Conservation (phyloP, 2,888 invertebrate species). For the Ennomos erosarius region DNA sequence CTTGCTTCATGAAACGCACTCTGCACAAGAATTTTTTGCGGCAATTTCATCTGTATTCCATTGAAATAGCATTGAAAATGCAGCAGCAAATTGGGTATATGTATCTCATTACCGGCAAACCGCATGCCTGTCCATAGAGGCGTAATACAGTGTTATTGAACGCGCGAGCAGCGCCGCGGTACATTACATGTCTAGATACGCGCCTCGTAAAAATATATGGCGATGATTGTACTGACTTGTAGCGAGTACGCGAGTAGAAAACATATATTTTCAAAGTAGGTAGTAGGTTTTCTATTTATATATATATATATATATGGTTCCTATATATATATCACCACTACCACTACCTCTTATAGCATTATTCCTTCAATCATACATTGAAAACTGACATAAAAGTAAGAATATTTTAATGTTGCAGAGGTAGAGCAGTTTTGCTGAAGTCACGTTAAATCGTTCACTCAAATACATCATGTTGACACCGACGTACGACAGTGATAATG, state of each 20-base stretch:
- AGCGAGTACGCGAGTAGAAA: background rate
- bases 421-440: too few relatives aligned
- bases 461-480: too few relatives aligned
- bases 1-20: background rate
- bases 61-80: background rate
- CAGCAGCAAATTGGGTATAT: background rate
- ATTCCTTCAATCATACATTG: too few relatives aligned
- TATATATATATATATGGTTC: too few relatives aligned
- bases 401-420: too few relatives aligned
- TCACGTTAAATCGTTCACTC: too few relatives aligned
- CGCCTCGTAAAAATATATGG: slow-evolving; percentile 15
- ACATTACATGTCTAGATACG: slow-evolving; percentile 1
- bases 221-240: slow-evolving; percentile 1
- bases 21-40: background rate
- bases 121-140: slow-evolving; percentile 20
- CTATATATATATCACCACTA: too few relatives aligned
- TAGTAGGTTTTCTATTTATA: too few relatives aligned
- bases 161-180: slow-evolving; percentile 7
- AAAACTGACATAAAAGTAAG: too few relatives aligned
- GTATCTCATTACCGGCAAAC: slow-evolving; percentile 25
- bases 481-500: too few relatives aligned
- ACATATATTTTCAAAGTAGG: background rate
- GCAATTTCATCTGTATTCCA: slow-evolving; percentile 7
- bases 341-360: too few relatives aligned
- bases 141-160: slow-evolving; percentile 22